These are phyloP conservation scores for Crematogaster levior DNA, from an alignment of 2,888 invertebrate genomes.

Conservation along the genomic window DNA sequence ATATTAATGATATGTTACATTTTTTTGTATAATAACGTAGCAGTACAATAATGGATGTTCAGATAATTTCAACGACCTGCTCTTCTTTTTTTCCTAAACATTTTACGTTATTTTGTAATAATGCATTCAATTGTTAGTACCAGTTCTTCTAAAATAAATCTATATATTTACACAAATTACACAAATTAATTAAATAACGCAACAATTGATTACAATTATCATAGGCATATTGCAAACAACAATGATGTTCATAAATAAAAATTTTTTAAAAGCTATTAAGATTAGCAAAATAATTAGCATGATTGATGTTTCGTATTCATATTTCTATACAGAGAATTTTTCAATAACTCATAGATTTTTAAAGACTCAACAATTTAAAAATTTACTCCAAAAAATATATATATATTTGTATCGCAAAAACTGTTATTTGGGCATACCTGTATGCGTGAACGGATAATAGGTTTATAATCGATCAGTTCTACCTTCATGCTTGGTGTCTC, in stretches of 20 bases:
- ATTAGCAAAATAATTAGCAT: not conserved
- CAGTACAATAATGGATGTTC: too few species aligned
- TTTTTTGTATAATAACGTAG: too few species aligned
- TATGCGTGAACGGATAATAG: slow-evolving; percentile 39
- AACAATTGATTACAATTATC: not conserved
- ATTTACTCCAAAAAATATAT: slow-evolving; percentile 9
- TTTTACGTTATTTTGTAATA: too few species aligned
- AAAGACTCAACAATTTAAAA: not conserved
- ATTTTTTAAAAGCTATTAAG: not conserved
- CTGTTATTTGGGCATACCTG: not conserved
- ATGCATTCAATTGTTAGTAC: not conserved
- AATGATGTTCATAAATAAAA: not conserved
- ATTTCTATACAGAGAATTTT: not conserved
- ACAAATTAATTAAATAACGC: not conserved
- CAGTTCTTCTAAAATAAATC: not conserved
- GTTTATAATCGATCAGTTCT: slow-evolving; percentile 53
- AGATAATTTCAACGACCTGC: too few species aligned
- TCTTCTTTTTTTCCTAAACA: not conserved
- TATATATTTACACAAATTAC: not conserved
- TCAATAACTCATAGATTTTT: not conserved
- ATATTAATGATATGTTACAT: too few species aligned
- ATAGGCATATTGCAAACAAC: not conserved
- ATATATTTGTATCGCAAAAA: slow-evolving; percentile 19
- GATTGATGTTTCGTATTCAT: not conserved
- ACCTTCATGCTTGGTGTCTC: not conserved